Conservation (phyloP, 2,888 invertebrate species). For the Urechis unicinctus region DNA sequence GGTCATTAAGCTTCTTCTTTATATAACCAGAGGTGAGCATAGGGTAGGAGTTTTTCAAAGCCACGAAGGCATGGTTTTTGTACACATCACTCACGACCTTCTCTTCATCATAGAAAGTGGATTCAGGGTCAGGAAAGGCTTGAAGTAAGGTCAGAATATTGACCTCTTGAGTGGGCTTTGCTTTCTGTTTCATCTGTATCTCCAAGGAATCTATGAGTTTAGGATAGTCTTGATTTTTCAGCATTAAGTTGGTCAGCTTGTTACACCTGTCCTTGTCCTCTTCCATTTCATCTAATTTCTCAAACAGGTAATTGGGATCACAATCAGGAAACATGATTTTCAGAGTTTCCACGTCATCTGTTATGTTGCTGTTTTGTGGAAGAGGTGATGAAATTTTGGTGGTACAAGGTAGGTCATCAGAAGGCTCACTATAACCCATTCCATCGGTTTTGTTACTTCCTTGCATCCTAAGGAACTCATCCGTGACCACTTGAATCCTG, state of each 20-base stretch:
- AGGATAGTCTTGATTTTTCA: slow-evolving; percentile 33
- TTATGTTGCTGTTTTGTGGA: neutral
- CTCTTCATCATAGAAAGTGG: slow-evolving; percentile 27
- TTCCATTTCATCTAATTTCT: slow-evolving; percentile 24
- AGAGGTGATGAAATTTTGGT: neutral
- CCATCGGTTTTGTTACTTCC: neutral
- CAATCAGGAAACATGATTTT: slow-evolving; percentile 38
- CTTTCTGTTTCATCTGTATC: slow-evolving; percentile 13
- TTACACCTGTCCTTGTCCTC: slow-evolving; percentile 26
- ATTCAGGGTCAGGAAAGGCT: slow-evolving; percentile 37
- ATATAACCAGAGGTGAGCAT: slow-evolving; percentile 27
- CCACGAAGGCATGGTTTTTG: slow-evolving; percentile 26
- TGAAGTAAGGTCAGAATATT: slow-evolving; percentile 32
- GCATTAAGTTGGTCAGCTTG: slow-evolving; percentile 29
- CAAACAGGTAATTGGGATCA: slow-evolving; percentile 38
- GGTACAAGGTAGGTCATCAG: neutral
- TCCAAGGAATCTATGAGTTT: slow-evolving; percentile 29
- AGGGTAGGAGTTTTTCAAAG: slow-evolving; percentile 31
- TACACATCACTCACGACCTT: slow-evolving; percentile 30
- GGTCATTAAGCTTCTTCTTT: slow-evolving; percentile 23
- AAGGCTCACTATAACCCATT: too few relatives aligned
- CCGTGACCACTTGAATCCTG: slow-evolving; percentile 34
- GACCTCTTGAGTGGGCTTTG: slow-evolving; percentile 18
- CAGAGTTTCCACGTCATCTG: slow-evolving; percentile 28
- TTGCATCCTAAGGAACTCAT: slow-evolving; percentile 25